These are phyloP conservation scores for Sebastes goodei DNA, from an alignment of 2,797 vertebrate species.

Conservation along the genomic window DNA sequence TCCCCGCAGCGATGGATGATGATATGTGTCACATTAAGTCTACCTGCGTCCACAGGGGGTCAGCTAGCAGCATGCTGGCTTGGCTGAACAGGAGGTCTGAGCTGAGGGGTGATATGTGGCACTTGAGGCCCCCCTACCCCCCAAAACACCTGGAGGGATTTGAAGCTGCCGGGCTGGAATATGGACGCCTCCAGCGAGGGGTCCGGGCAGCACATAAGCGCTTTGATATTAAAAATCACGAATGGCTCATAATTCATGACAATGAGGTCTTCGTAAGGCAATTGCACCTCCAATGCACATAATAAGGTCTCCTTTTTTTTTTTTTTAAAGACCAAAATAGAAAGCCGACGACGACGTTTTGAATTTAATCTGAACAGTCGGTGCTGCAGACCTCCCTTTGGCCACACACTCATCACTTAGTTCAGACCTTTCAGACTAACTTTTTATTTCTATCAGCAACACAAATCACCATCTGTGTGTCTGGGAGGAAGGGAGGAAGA, in stretches of 20 bases:
- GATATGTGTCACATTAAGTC: conserved; percentile 84
- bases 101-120: conserved; percentile 79
- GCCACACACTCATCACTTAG: conserved; percentile 58
- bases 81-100: conserved; percentile 72
- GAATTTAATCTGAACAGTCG: conserved; percentile 47
- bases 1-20: conserved; percentile 67
- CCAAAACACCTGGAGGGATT: neutral
- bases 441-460: conserved; percentile 34
- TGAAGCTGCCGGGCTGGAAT: conserved; percentile 65
- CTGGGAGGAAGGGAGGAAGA: neutral
- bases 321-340: conserved; percentile 13
- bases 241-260: conserved; percentile 65
- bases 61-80: conserved; percentile 69
- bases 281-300: conserved; percentile 47
- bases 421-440: conserved; percentile 56
- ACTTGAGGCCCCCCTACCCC: conserved; percentile 69
- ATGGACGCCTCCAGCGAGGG: conserved; percentile 45
- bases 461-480: conserved; percentile 44
- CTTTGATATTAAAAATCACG: conserved; percentile 35
- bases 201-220: conserved; percentile 56
- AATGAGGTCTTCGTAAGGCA: conserved; percentile 67
- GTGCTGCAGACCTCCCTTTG: conserved; percentile 66
- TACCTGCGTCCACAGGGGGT: conserved; percentile 73
- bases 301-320: conserved; percentile 13
- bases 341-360: conserved; percentile 41